Base-by-base conservation (phyloP, 1,140 invertebrate species). In the Calephelis nemesis region DNA sequence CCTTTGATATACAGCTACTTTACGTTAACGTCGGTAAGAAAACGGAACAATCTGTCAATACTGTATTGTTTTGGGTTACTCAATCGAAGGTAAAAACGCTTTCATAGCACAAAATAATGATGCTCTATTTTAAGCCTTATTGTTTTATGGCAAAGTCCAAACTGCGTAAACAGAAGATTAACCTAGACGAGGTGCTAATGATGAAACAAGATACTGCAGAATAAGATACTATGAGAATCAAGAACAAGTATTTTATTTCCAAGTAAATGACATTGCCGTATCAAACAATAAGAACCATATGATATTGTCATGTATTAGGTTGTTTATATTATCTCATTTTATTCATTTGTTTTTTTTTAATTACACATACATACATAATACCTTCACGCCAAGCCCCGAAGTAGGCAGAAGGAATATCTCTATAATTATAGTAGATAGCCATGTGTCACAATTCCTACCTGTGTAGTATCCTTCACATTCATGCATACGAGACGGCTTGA, bases 31-130 rank as follows among this genome's bases (percentile, higher is more conserved):
- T 39, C 30, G 15, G 13, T 19, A 12, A 58, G 2, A 58, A 58
- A 54, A 58, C 19, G 52, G 52, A 58, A 58, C 52, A 30, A 58
- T 30, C 52, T 58, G 52, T 58, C 52, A 58, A 58, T 58, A 58
- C 19, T 19, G 52, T 15, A 19, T 54, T 54, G 50, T 54, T 54
- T 19, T 19, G 15, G 19, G 50, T 54, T 54, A 54, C 50, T 4
- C 50, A 54, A 54, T 54, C 50, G 15, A 54, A 54, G 50, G 50
- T 10, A 54, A 54, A 54, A 54, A 54, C 15, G 50, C 50, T 54
- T 54, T 54, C 50, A 52, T 54, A 52, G 50, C 15, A 52, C 9
- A 54, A 54, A 9, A 54, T 19, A 13, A 10, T 19, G 8, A 15
- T 19, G 11, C 15, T 19, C 19, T 54, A 54, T 7, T 19, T 54